Base-by-base conservation (phyloP, 2,888 invertebrate genomes). In the Ypsolopha scabrella region DNA sequence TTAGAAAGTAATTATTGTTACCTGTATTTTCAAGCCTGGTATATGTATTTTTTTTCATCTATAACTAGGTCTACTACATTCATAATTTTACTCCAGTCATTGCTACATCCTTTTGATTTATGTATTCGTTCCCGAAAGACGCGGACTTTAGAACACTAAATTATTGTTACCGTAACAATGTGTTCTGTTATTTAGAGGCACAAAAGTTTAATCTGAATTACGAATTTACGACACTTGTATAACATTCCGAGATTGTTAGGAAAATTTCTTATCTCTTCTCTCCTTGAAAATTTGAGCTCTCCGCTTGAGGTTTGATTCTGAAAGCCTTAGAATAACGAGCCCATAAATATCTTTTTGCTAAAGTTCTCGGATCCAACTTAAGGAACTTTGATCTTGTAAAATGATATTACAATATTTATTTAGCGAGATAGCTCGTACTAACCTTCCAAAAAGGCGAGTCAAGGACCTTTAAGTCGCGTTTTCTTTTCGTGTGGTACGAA, bases 101-200 rank as follows among this genome's bases (percentile, higher is more conserved):
- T 60, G 52, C 50, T 56, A 53, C 59, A 59, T 60, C 51, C 51
- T 36, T 47, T 57, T 61, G 60, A 61, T 62, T 57, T 59, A 62
- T 62, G 58, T 53, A 52, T 52, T 56, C 55, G 49, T 51, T 8
- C 8, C 43, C 43, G 14, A 11, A 43, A 11, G 47, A 36, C 37
- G 9, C 35, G 6, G n/a, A 46, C 34, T 11, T 47, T 33, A 24
- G 33, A 24, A 10, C 7, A 33, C 46, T 33, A 36, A 14, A 37
- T 36, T 33, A 47, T 36, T 36, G n/a, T 47, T 13, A 11, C 11
- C 13, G 43, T 43, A 37, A 47, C 47, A 47, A 47, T 47, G 47
- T 47, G 47, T 47, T 36, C 43, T 35, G 36, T 37, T 47, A 47
- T 37, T 47, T 47, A 13, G 14, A 7, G 14, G 47, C 36, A 37